These are phyloP conservation scores for Diadema setosum DNA, from an alignment of 35 echinoderm and acorn worm species.

Conservation along the genomic window DNA sequence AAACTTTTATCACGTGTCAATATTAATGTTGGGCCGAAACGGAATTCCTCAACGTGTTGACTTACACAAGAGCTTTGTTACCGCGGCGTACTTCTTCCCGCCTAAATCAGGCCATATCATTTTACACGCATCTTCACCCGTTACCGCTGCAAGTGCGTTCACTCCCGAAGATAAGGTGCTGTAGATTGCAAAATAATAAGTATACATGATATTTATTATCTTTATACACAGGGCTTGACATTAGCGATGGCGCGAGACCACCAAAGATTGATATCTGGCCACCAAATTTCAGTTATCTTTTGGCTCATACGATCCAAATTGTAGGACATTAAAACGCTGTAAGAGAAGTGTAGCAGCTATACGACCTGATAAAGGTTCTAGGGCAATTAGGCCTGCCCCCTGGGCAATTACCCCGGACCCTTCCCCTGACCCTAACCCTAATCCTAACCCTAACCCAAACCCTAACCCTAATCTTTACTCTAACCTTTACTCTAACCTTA, in stretches of 20 bases:
- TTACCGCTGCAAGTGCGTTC: not conserved
- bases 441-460: too few species aligned
- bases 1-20: not conserved
- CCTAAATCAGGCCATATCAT: not conserved
- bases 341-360: not conserved
- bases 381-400: too few species aligned
- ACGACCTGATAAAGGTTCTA: too few species aligned
- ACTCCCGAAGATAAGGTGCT: not conserved
- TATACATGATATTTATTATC: not conserved
- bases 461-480: too few species aligned
- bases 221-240: not conserved
- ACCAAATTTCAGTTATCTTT: not conserved
- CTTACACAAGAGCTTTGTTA: not conserved
- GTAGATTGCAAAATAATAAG: not conserved
- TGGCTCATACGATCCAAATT: not conserved
- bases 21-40: not conserved
- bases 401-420: too few species aligned
- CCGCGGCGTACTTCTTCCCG: not conserved
- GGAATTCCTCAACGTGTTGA: not conserved
- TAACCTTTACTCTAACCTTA: too few species aligned
- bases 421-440: too few species aligned
- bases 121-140: not conserved
- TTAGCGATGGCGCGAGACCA: not conserved
- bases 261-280: not conserved
- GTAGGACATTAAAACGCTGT: not conserved